phyloP scores from a whole-genome alignment of 2,797 vertebrate species.

The Coilia nasus region DNA sequence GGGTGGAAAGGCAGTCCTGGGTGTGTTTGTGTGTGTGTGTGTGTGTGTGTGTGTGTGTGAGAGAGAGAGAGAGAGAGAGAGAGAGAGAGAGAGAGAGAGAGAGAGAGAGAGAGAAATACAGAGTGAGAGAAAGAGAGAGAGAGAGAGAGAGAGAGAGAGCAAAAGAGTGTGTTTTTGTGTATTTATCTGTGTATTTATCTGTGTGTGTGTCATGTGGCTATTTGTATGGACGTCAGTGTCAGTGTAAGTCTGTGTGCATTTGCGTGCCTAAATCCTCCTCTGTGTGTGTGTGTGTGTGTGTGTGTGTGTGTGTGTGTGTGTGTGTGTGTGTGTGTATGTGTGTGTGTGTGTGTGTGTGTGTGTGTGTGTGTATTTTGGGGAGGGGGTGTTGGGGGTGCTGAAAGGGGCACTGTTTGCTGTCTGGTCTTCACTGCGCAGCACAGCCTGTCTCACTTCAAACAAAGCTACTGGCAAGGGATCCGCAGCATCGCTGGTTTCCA shows the following conservation, averaged over 20 bases:
- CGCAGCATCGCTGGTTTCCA: slow-evolving; percentile 69
- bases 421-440: slow-evolving; percentile 71
- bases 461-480: slow-evolving; percentile 78
- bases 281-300: neutral
- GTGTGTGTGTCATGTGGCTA: neutral
- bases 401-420: slow-evolving; percentile 79
- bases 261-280: neutral
- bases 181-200: neutral
- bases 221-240: slow-evolving; percentile 26
- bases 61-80: neutral
- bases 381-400: slow-evolving; percentile 50
- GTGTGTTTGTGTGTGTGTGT: neutral
- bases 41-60: neutral
- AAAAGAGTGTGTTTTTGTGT: neutral
- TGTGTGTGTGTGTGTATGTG: neutral
- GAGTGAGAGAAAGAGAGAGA: too few species aligned
- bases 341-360: slow-evolving; percentile 30
- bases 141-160: too few species aligned
- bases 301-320: slow-evolving; percentile 7
- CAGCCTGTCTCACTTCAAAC: slow-evolving; percentile 77
- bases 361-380: slow-evolving; percentile 45
- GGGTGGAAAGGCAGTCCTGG: neutral
- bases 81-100: neutral
- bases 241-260: slow-evolving; percentile 3
- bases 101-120: too few species aligned